Evolutionary conservation across 2,888 invertebrate species (phyloP), one percentile per base, ranked within the genome.

Genomic region (Drosophila falleni): DNA sequence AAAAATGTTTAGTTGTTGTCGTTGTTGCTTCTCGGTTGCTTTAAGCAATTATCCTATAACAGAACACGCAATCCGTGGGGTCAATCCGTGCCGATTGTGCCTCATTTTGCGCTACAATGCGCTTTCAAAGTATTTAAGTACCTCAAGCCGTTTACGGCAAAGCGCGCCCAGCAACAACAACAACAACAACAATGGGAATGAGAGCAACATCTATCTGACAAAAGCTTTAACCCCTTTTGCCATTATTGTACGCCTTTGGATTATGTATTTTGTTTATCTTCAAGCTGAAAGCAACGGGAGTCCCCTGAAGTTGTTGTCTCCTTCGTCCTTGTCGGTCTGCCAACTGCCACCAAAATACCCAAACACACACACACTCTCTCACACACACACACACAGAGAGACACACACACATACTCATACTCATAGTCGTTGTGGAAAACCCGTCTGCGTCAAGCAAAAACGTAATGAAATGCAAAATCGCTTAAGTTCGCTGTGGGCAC

Each of bases 381-480:
- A 41, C 29, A 63, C 16, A 31, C 33, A 54, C 15, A 54, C 16
- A 23, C 33, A 3, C 29, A 3, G 19, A 5, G 11, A 44, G 51
- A 26, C 29, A 44, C 26, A 4, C 56, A 23, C 35, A 10, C 31
- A 5, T 16, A 44, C 56, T 33, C 29, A 44, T 33, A 4, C 56
- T 33, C 35, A 10, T 31, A 26, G 37, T 47, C 35, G 31, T 41
- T 46, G 59, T 44, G 49, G 64, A 54, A 64, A 47, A 53, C 53
- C 39, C 59, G 74, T 74, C 77, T 75, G 74, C 51, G 56, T 50
- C 44, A 71, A 75, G 60, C 71, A 67, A 71, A 76, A 74, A 81
- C 69, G 81, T 85, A 89, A 87, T 85, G 85, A 89, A 86, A 87
- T 89, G 88, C 88, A 89, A 89, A 86, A 85, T 77, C 88, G 86